Conservation (phyloP, 2,888 invertebrate species). For the Leptinotarsa haldemani region DNA sequence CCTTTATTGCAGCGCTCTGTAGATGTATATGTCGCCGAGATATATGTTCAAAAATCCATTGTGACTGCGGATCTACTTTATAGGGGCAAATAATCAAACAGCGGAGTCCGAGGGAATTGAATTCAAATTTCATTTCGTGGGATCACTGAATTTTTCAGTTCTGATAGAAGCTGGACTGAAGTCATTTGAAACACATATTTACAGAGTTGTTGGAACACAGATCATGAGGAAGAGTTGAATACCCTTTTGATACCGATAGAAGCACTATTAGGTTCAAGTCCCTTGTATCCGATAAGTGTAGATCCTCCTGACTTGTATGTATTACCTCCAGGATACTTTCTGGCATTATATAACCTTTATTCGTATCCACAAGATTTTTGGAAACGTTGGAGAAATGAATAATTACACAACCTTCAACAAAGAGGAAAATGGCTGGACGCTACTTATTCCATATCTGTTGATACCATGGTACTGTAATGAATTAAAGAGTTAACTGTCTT, state of each 20-base stretch:
- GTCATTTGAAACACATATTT: slow-evolving; percentile 8
- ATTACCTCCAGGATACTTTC: slow-evolving; percentile 3
- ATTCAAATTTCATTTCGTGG: not conserved
- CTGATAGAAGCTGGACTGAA: not conserved
- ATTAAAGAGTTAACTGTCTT: too few relatives aligned
- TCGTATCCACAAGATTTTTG: slow-evolving; percentile 1
- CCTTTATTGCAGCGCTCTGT: too few relatives aligned
- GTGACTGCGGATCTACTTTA: slow-evolving; percentile 3
- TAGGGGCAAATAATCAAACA: not conserved
- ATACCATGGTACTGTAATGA: slow-evolving; percentile 10
- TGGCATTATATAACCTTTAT: not conserved
- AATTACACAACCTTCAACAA: slow-evolving; percentile 20
- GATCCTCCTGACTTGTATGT: slow-evolving; percentile 13
- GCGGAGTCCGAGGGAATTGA: not conserved
- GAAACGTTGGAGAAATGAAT: not conserved
- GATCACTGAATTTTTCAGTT: not conserved
- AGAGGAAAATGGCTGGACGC: slow-evolving; percentile 13
- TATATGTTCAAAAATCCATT: slow-evolving; percentile 1
- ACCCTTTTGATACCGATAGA: too few relatives aligned
- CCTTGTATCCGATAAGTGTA: too few relatives aligned
- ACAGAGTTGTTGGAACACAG: slow-evolving; percentile 4
- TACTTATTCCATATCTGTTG: not conserved
- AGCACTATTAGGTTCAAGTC: too few relatives aligned
- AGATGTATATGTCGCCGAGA: not conserved
- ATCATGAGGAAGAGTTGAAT: too few relatives aligned